phyloP scores from a whole-genome alignment of 2,113 vertebrate species.

The Tenrec ecaudatus region DNA sequence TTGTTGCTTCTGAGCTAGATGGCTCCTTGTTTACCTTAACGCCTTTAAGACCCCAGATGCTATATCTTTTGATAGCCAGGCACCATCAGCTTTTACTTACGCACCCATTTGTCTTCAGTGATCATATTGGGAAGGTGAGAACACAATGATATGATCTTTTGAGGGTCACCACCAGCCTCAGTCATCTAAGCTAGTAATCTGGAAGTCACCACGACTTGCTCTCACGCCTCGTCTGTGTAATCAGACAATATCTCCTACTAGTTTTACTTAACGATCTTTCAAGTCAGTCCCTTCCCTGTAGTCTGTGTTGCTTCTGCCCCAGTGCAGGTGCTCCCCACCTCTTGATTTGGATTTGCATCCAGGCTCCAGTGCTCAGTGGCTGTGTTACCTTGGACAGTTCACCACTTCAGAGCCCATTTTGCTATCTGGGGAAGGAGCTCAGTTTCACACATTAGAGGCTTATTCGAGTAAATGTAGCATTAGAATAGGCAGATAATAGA shows the following conservation, averaged over 20 bases:
- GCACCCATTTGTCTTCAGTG: too few species aligned
- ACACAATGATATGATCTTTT: not conserved
- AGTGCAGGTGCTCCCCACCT: constrained; percentile 10
- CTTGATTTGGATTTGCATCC: constrained; percentile 7
- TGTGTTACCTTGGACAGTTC: too few species aligned
- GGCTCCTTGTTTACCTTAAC: too few species aligned
- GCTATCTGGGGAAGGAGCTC: not conserved
- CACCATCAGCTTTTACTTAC: too few species aligned
- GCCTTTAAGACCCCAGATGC: too few species aligned
- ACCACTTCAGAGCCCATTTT: not conserved
- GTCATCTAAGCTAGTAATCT: constrained; percentile 24
- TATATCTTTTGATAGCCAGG: too few species aligned
- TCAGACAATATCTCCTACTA: not conserved
- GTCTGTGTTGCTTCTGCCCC: not conserved
- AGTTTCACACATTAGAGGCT: not conserved
- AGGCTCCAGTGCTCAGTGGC: not conserved
- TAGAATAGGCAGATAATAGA: not conserved
- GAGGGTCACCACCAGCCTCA: not conserved
- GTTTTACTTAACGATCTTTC: constrained; percentile 23
- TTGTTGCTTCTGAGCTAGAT: too few species aligned
- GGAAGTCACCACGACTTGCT: constrained; percentile 22
- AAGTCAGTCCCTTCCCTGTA: not conserved
- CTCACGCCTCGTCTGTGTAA: not conserved
- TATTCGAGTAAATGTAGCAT: not conserved
- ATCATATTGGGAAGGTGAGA: too few species aligned